These are phyloP conservation scores for Dunckerocampus dactyliophorus DNA, from an alignment of 2,113 vertebrate genomes.

Conservation along the genomic window DNA sequence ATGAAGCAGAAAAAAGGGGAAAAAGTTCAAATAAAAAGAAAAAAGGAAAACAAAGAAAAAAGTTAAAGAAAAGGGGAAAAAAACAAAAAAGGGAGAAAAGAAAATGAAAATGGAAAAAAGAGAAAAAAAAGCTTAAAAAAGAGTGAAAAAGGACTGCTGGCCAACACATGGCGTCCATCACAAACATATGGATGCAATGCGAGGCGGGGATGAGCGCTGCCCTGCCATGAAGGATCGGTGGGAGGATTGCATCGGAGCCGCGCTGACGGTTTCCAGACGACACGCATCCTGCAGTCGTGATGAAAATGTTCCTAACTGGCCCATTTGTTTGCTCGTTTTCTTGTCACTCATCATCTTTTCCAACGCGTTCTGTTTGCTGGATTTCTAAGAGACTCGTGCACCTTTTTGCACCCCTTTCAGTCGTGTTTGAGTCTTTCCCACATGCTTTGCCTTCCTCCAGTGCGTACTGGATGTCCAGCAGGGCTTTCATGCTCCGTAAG, in stretches of 20 bases:
- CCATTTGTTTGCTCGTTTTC: neutral
- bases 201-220: slow-evolving; percentile 24
- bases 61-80: too few relatives aligned
- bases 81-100: too few relatives aligned
- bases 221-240: slow-evolving; percentile 22
- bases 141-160: slow-evolving; percentile 31
- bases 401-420: slow-evolving; percentile 44
- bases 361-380: too few relatives aligned
- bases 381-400: neutral
- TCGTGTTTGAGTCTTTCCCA: slow-evolving; percentile 15
- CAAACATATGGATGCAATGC: slow-evolving; percentile 26
- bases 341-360: neutral
- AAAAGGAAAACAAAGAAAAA: too few relatives aligned
- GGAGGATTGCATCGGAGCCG: neutral
- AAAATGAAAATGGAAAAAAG: too few relatives aligned
- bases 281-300: neutral
- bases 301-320: neutral
- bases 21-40: neutral
- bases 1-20: slow-evolving; percentile 24
- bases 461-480: too few relatives aligned
- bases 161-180: slow-evolving; percentile 28
- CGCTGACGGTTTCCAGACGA: slow-evolving; percentile 16
- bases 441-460: too few relatives aligned
- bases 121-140: slow-evolving; percentile 12
- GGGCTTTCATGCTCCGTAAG: too few relatives aligned